These are phyloP conservation scores for Idaea aversata DNA, from an alignment of 2,888 invertebrate genomes.

Conservation along the genomic window DNA sequence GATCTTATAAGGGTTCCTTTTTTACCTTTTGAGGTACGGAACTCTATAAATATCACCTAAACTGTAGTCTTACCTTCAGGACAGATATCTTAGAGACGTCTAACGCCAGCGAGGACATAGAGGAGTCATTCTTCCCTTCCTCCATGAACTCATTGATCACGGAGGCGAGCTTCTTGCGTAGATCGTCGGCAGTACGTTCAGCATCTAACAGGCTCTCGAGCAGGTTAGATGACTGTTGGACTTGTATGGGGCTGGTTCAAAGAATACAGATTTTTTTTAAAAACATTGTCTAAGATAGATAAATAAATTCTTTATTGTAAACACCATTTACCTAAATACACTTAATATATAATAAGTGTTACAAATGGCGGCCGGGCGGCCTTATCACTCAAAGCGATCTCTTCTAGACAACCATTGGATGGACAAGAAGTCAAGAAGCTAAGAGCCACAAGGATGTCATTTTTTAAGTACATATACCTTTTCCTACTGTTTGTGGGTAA, in stretches of 20 bases:
- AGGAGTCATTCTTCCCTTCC: conserved; percentile 54
- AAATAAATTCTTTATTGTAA: no score
- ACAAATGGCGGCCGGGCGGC: no score
- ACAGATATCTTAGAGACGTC: conserved; percentile 74
- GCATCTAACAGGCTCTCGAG: conserved; percentile 55
- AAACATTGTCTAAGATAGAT: no score
- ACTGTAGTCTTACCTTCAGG: conserved; percentile 49
- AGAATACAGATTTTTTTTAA: conserved; percentile 19
- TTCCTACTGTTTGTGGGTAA: no score
- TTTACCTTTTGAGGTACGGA: neutral
- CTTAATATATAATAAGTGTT: no score
- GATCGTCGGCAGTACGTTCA: conserved; percentile 54
- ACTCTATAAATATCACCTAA: neutral
- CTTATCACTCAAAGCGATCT: no score
- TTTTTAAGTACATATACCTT: no score
- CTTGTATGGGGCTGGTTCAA: conserved; percentile 58
- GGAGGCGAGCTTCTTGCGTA: conserved; percentile 46
- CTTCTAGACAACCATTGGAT: no score
- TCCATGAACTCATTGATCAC: conserved; percentile 53
- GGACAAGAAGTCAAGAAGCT: no score
- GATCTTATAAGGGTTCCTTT: no score
- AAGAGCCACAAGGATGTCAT: no score
- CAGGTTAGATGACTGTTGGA: conserved; percentile 34
- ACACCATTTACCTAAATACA: no score
- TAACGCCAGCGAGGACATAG: conserved; percentile 58